phyloP scores from a whole-genome alignment of 92 coral and sea anemone species.

The Heteractis magnifica region DNA sequence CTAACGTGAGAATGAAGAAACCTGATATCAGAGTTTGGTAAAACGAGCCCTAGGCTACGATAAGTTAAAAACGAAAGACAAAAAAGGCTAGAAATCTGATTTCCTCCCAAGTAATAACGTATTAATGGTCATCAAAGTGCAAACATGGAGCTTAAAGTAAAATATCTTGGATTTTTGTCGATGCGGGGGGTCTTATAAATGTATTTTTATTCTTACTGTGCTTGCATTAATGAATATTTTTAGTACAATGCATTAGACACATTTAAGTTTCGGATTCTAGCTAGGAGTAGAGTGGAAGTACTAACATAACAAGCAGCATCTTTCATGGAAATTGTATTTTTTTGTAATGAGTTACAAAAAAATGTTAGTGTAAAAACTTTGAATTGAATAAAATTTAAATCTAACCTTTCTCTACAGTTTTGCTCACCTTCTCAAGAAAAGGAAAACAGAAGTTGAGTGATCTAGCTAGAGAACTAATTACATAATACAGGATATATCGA shows the following conservation, averaged over 20 bases:
- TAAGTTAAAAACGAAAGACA: background rate
- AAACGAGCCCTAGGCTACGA: background rate
- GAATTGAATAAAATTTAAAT: no score
- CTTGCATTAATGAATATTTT: background rate
- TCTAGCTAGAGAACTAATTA: no score
- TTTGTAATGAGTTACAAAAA: no score
- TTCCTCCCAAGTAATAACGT: background rate
- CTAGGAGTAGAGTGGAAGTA: background rate
- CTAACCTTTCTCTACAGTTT: no score
- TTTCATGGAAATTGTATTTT: no score
- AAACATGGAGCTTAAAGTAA: background rate
- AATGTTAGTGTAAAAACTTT: no score
- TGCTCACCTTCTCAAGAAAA: no score
- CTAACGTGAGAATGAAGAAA: background rate
- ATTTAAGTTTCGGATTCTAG: background rate
- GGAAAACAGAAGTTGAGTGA: no score
- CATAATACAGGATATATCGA: no score
- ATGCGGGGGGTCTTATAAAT: background rate
- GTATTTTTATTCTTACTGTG: background rate
- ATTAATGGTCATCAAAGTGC: conserved; percentile 1
- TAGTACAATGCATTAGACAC: background rate
- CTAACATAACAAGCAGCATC: no score
- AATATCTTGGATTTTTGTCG: background rate
- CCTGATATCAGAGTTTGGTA: background rate
- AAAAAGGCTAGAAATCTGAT: background rate